Base-by-base conservation (phyloP, 1,140 invertebrate species). In the Tyrophagus putrescentiae region DNA sequence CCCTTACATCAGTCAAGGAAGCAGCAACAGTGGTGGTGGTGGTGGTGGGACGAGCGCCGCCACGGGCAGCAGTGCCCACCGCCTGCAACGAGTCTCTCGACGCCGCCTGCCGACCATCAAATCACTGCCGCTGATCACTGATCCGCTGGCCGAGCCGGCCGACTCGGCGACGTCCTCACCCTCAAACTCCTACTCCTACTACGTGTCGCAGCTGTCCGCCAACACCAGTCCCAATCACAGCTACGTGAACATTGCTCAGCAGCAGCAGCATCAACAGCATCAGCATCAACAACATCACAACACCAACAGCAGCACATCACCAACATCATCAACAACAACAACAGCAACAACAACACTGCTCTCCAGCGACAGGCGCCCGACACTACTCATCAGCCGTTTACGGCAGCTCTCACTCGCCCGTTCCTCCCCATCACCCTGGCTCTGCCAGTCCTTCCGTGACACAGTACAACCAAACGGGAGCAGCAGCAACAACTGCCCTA, bases 91-190 rank as follows among this genome's bases (percentile, higher is more conserved):
- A 53, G 4, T 9, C 16, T 32, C 13, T n/a, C 13, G 52, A 54
- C 13, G 52, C 18, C 52, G 39, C 32, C 25, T 54, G 13, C 52
- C 52, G 21, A 54, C 52, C 16, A 54, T 54, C 2, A 54, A 54
- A 33, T 27, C 13, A 18, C 27, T 54, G 25, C 52, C 52, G 25
- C 39, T 54, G 25, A 27, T 54, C 3, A 54, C 25, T 4, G 25
- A 54, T 33, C 45, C 45, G 18, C 18, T 48, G 45, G 7, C 18
- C 31, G 18, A 13, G 45, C 21, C 21, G 18, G 23, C 45, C 31
- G 36, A 21, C 21, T 39, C 36, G 21, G 21, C 36, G 13, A 39
- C 36, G 13, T 48, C 45, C 6, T 18, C 45, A 21, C 45, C 7
- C 13, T 48, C 45, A 18, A 21, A 29, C 45, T 48, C 45, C 7